Percentiles rank a stretch among this genome's conserved stretches.
phyloP scores from a whole-genome alignment of 2,113 vertebrate genomes.

The Apeltes quadracus region DNA sequence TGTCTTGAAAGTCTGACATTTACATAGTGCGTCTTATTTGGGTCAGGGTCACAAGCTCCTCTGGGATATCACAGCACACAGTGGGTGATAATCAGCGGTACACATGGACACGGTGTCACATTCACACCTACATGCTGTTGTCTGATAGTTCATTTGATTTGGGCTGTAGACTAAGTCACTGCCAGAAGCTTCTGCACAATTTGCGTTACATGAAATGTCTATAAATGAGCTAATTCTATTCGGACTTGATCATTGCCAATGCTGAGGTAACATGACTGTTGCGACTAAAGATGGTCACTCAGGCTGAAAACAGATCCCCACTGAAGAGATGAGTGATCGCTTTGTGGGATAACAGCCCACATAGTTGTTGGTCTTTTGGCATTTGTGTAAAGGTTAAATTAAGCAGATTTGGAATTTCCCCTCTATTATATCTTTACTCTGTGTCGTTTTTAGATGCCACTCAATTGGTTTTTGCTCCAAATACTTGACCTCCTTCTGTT shows the following conservation, averaged over 20 bases:
- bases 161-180: neutral
- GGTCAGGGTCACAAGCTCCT: neutral
- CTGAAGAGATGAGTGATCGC: constrained; percentile 15
- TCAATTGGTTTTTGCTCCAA: constrained; percentile 35
- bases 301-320: constrained; percentile 17
- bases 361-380: constrained; percentile 41
- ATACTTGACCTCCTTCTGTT: constrained; percentile 35
- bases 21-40: neutral
- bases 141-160: neutral
- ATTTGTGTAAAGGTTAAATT: constrained; percentile 48
- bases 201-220: constrained; percentile 3
- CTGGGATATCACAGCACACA: neutral
- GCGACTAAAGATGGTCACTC: constrained; percentile 20
- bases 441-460: constrained; percentile 45
- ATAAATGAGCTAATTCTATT: constrained; percentile 22
- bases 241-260: constrained; percentile 2
- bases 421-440: constrained; percentile 29
- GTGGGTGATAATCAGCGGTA: neutral
- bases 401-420: constrained; percentile 61
- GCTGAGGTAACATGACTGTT: constrained; percentile 35
- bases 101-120: neutral
- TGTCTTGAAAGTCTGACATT: neutral
- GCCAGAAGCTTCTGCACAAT: neutral
- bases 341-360: constrained; percentile 37
- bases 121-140: constrained; percentile 15